Conservation (phyloP, 2,113 vertebrate species). For the Noctilio leporinus region DNA sequence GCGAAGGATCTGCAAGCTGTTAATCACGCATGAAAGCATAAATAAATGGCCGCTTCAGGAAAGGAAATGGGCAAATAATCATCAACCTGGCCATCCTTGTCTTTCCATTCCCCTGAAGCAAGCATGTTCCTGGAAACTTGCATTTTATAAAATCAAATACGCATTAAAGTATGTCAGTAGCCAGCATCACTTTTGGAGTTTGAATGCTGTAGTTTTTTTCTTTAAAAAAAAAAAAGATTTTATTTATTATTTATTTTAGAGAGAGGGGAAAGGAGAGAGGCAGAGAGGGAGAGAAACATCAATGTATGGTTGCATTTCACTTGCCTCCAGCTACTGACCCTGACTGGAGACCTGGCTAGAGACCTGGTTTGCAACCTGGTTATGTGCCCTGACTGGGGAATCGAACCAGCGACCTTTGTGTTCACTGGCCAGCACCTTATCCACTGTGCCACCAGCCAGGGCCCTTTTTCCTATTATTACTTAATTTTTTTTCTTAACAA, state of each 20-base stretch:
- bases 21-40: conserved; percentile 78
- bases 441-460: too few relatives aligned
- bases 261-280: too few relatives aligned
- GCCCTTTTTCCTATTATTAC: conserved; percentile 65
- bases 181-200: conserved; percentile 59
- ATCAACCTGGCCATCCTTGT: conserved; percentile 66
- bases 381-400: too few relatives aligned
- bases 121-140: not conserved
- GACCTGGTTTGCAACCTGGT: too few relatives aligned
- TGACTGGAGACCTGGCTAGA: too few relatives aligned
- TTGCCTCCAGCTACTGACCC: too few relatives aligned
- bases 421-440: too few relatives aligned
- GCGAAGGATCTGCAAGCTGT: conserved; percentile 80
- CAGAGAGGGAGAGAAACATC: too few relatives aligned
- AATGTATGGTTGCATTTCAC: too few relatives aligned
- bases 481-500: conserved; percentile 31
- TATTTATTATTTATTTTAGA: too few relatives aligned
- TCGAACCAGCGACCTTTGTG: too few relatives aligned
- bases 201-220: conserved; percentile 45
- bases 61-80: conserved; percentile 76
- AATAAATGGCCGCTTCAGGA: conserved; percentile 75
- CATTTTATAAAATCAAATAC: conserved; percentile 53
- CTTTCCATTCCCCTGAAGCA: conserved; percentile 45
- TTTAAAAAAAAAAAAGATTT: too few relatives aligned
- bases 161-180: conserved; percentile 40